Conservation (phyloP, 2,888 invertebrate genomes). For the Lepidochrysops patricia region DNA sequence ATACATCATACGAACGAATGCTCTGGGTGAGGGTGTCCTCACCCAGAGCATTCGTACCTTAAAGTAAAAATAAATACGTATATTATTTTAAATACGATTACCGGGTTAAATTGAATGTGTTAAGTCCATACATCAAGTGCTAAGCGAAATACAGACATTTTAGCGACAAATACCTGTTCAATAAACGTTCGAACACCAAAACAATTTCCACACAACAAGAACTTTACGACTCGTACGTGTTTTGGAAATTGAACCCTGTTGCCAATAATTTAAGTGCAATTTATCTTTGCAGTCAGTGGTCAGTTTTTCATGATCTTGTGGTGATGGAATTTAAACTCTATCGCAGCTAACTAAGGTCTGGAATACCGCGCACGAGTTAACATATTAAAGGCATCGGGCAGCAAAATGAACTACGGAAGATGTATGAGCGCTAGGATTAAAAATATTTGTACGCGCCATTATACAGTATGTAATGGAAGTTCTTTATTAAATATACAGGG, state of each 20-base stretch:
- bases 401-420: constrained; percentile 71
- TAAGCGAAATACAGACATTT: constrained; percentile 6
- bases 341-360: constrained; percentile 24
- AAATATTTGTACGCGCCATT: constrained; percentile 73
- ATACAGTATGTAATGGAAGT: constrained; percentile 71
- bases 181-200: constrained; percentile 37
- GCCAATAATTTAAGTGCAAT: constrained; percentile 22
- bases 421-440: constrained; percentile 71
- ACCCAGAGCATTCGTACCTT: no score
- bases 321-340: constrained; percentile 26
- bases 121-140: not conserved
- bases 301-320: constrained; percentile 18
- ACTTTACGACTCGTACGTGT: constrained; percentile 19
- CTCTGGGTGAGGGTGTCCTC: no score
- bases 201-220: constrained; percentile 56
- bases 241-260: constrained; percentile 25
- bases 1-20: no score
- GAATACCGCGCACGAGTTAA: constrained; percentile 30
- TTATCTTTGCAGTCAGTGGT: constrained; percentile 21
- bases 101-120: not conserved
- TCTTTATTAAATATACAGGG: constrained; percentile 67
- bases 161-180: constrained; percentile 38
- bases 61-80: no score
- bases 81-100: no score
- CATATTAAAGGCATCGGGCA: constrained; percentile 52